These are phyloP conservation scores for Amphibalanus amphitrite DNA, from an alignment of 1,140 invertebrate genomes.

Conservation along the genomic window DNA sequence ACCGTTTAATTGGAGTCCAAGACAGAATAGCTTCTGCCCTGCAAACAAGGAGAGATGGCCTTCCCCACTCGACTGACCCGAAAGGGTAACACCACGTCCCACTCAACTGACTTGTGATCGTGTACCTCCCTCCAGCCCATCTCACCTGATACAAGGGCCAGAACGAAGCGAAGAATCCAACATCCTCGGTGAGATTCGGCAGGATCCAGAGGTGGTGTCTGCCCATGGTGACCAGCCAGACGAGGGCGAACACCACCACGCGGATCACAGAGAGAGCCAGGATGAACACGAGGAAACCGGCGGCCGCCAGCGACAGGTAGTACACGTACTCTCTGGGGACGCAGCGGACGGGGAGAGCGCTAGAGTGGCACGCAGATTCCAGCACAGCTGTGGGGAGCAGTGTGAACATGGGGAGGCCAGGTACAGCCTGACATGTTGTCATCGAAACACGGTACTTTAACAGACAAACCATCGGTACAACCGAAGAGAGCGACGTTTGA, in stretches of 20 bases:
- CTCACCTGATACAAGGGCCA: slow-evolving; percentile 85
- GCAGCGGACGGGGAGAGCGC: no score
- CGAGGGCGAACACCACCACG: slow-evolving; percentile 72
- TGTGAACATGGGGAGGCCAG: no score
- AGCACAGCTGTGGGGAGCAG: no score
- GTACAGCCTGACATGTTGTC: no score
- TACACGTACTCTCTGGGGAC: slow-evolving; percentile 70
- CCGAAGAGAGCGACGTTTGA: no score
- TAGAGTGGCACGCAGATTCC: no score
- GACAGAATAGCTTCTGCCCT: no score
- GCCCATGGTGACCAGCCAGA: slow-evolving; percentile 78
- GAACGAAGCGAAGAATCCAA: slow-evolving; percentile 96
- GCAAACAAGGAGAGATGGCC: slow-evolving; percentile 9
- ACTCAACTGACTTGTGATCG: slow-evolving; percentile 6
- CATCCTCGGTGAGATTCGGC: slow-evolving; percentile 95
- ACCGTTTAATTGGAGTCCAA: no score
- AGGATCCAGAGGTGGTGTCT: slow-evolving; percentile 91
- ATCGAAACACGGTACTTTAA: no score
- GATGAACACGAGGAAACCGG: slow-evolving; percentile 84
- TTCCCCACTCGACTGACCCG: slow-evolving; percentile 6
- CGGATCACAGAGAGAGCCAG: slow-evolving; percentile 73
- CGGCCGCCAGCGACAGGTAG: slow-evolving; percentile 85
- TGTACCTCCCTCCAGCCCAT: no score
- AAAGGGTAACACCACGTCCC: slow-evolving; percentile 10
- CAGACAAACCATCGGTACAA: no score